phyloP scores from a whole-genome alignment of 2,113 vertebrate species.

The Toxotes jaculatrix region DNA sequence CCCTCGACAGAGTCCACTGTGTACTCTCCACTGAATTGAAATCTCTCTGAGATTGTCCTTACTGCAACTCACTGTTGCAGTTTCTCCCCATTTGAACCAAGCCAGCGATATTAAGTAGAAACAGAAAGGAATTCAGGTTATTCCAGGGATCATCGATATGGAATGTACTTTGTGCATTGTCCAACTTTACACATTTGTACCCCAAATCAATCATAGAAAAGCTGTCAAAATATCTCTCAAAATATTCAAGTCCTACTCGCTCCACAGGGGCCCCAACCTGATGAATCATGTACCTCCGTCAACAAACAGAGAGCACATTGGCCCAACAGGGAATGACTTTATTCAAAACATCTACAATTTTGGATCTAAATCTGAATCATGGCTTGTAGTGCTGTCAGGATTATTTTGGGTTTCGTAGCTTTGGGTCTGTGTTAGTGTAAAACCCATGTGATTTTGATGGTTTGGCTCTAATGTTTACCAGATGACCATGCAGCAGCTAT shows the following conservation, averaged over 20 bases:
- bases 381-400: slow-evolving; percentile 34
- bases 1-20: slow-evolving; percentile 18
- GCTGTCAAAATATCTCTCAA: background rate
- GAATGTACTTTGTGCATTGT: slow-evolving; percentile 54
- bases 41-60: slow-evolving; percentile 23
- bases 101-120: slow-evolving; percentile 46
- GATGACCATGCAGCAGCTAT: slow-evolving; percentile 71
- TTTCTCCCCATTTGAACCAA: slow-evolving; percentile 41
- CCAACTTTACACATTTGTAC: slow-evolving; percentile 43
- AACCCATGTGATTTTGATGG: slow-evolving; percentile 64
- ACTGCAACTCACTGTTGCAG: background rate
- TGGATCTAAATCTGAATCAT: slow-evolving; percentile 22
- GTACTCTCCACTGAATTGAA: slow-evolving; percentile 33
- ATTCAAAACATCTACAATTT: slow-evolving; percentile 3
- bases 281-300: background rate
- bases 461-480: slow-evolving; percentile 79
- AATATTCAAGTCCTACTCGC: background rate
- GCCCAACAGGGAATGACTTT: slow-evolving; percentile 1
- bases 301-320: slow-evolving; percentile 3
- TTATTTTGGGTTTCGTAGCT: slow-evolving; percentile 35
- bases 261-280: background rate
- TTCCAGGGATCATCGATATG: slow-evolving; percentile 23
- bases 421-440: slow-evolving; percentile 31
- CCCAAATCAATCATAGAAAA: slow-evolving; percentile 38
- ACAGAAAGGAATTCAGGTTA: slow-evolving; percentile 55